Base-by-base conservation (phyloP, 2,888 invertebrate genomes). In the Ophraella communa region DNA sequence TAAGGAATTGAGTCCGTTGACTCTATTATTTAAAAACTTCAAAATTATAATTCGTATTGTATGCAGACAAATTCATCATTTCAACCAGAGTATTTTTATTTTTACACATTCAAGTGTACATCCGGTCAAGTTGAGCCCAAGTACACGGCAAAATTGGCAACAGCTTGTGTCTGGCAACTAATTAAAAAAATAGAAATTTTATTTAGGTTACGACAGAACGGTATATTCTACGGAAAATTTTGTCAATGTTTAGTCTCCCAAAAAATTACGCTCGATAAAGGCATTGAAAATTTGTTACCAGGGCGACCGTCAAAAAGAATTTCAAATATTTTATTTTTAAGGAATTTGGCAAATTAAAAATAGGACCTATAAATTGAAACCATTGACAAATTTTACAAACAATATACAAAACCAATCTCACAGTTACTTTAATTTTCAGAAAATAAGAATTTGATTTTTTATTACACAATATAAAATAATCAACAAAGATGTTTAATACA, bases 91-190 rank as follows among this genome's bases (percentile, higher is more conserved):
- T 62, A 62, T 44, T 62, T 62, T 30, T 62, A 49, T 62, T 49
- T 62, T 47, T 27, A 42, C 39, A 55, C 23, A 35, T 23, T 58
- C 35, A 59, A 30, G 52, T 56, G 51, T 51, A 62, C 51, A 56
- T 57, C 59, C 59, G 59, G 59, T 62, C 57, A 62, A 56, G 51
- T 49, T 62, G 51, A 49, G 52, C 56, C 39, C 56, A 62, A 62
- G 42, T 62, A 57, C 56, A 57, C 44, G 21, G 44, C 39, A 30
- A 57, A 56, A 62, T 56, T 62, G 62, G 62, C 62, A 62, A 18
- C 62, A 21, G 44, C 33, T 56, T 52, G 52, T 27, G 62, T 62
- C 56, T 52, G 62, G 56, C 42, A 33, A 23, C 55, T 55, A 24
- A 27, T 53, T 42, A 62, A 52, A 60, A 56, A 49, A 39, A 24